A percentile compares a stretch with the other conserved stretches of the same genome.
Evolutionary conservation across 2,888 invertebrate species (phyloP).

Genomic region (Cremastinae sp.): DNA sequence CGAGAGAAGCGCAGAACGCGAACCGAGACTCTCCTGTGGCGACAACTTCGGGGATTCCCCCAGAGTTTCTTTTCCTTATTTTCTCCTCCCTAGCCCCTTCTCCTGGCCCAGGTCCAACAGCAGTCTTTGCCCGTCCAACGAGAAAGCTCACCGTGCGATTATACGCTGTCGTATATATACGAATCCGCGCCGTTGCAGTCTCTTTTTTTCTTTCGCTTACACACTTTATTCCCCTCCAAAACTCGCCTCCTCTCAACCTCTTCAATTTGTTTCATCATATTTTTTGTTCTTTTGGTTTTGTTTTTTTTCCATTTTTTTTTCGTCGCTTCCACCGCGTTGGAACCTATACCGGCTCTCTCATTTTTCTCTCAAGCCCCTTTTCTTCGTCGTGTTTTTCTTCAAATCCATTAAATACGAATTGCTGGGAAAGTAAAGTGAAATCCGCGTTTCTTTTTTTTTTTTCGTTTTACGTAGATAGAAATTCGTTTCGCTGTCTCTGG

Average conservation of each 20-base stretch:
- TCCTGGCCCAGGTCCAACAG: slow-evolving; percentile 51
- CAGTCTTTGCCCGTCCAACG: slow-evolving; percentile 52
- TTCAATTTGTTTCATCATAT: slow-evolving; percentile 31
- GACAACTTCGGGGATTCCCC: slow-evolving; percentile 52
- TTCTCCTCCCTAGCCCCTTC: too few species aligned
- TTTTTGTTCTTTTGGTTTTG: slow-evolving; percentile 2
- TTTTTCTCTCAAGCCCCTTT: too few species aligned
- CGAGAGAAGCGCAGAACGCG: slow-evolving; percentile 11
- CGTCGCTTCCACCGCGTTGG: too few species aligned
- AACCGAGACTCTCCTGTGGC: slow-evolving; percentile 42
- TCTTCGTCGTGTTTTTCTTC: too few species aligned
- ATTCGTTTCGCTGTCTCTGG: too few species aligned
- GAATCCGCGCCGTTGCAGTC: slow-evolving; percentile 27
- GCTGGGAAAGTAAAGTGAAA: too few species aligned
- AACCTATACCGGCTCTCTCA: too few species aligned
- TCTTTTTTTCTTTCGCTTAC: background rate
- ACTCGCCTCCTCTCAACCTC: slow-evolving; percentile 18
- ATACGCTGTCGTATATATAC: slow-evolving; percentile 33
- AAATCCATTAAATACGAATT: too few species aligned
- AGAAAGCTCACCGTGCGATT: slow-evolving; percentile 45
- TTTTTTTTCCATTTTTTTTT: too few species aligned
- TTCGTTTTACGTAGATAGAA: too few species aligned
- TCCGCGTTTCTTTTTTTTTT: too few species aligned
- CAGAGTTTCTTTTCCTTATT: too few species aligned
- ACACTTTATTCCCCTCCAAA: slow-evolving; percentile 8